These are phyloP conservation scores for Zosterops japonicus DNA, from an alignment of 2,113 vertebrate species.

Conservation along the genomic window DNA sequence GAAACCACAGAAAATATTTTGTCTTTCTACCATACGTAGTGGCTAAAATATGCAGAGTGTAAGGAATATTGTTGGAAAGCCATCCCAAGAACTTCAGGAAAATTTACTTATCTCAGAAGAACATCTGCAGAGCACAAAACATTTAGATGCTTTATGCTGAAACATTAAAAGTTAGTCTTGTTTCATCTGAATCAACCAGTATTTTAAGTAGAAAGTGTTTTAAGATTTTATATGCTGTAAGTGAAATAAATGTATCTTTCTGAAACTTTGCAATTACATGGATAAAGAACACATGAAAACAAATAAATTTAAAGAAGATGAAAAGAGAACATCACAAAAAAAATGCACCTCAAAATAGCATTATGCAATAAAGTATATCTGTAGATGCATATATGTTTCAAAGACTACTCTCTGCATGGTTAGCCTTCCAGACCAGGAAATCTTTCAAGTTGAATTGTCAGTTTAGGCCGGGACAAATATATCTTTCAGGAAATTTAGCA, in stretches of 20 bases:
- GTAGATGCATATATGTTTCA: not conserved
- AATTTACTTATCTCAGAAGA: not conserved
- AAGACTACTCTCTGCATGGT: not conserved
- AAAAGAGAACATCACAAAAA: not conserved
- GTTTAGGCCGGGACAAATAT: not conserved
- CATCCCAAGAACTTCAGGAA: not conserved
- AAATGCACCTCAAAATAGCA: not conserved
- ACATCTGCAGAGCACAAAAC: not conserved
- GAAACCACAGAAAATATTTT: not conserved
- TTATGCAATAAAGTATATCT: not conserved
- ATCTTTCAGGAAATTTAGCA: not conserved
- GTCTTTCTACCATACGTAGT: not conserved
- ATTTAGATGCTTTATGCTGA: not conserved
- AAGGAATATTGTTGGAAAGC: not conserved
- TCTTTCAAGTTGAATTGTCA: not conserved
- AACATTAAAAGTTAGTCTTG: not conserved
- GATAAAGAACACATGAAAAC: not conserved
- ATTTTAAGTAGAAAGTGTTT: not conserved
- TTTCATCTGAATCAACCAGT: not conserved
- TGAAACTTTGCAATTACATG: not conserved
- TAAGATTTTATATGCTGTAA: not conserved
- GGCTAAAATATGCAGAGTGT: not conserved
- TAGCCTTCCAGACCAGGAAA: not conserved
- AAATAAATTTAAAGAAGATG: not conserved
- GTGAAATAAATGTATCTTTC: not conserved